Evolutionary conservation across 2,888 invertebrate genomes (phyloP), one percentile per base, ranked within the genome.

Genomic region (Machimus rusticus): DNA sequence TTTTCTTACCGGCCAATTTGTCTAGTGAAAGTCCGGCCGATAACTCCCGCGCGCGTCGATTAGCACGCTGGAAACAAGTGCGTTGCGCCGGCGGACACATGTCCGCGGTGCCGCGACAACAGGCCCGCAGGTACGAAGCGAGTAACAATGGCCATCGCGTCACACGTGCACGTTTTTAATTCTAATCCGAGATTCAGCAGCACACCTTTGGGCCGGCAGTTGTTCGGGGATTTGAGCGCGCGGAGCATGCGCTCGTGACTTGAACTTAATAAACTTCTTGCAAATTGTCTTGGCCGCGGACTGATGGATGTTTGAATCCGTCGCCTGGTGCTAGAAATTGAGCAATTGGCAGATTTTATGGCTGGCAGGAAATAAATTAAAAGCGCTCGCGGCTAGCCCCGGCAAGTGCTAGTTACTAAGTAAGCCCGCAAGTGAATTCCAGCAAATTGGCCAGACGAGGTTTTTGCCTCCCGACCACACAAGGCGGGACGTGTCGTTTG

Each of bases 21-120:
- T 66, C 76, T n/a, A 79, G 79, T 79, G 79, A 79, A 79, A 79
- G 79, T 79, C 14, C 51, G 28, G 2, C 66, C 66, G 23, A 66
- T 66, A 28, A 28, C 66, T 9, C 66, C 66, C 66, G 23, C 66
- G 12, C 28, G 66, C 66, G 66, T 66, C 28, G 66, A 28, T 66
- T 19, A 66, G 66, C 23, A 28, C 66, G 23, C 28, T 19, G 2
- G 12, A 66, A 23, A 28, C 66, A 66, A 66, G 66, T 66, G 66
- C 55, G 55, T 1, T 57, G 8, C 57, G 57, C 57, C 57, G n/a
- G 9, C 19, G 23, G 66, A 66, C 66, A 28, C 66, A 66, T 66
- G 66, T 66, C 23, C 12, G 12, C 19, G 12, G 23, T 28, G 23
- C 28, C 28, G 66, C 28, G 23, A 66, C 66, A 66, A 19, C 12